Evolutionary conservation across 2,888 invertebrate species (phyloP).

Genomic region (Pterostichus madidus): DNA sequence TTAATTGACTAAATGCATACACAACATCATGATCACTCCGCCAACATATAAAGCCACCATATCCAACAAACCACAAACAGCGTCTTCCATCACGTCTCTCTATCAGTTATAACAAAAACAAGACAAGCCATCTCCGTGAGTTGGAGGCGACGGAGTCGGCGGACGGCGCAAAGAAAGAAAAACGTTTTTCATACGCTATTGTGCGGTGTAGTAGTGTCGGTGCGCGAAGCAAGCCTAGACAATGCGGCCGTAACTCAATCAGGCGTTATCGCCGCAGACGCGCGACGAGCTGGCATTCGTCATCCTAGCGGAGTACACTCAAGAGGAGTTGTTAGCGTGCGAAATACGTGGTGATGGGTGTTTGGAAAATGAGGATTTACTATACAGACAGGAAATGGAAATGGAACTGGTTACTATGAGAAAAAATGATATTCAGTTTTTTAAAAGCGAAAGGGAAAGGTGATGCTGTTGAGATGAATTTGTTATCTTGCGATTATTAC

Average conservation of each 20-base stretch:
- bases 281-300: constrained; percentile 3
- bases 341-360: too few relatives aligned
- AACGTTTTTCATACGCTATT: constrained; percentile 1
- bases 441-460: too few relatives aligned
- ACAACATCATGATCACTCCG: neutral
- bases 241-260: constrained; percentile 35
- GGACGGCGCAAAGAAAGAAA: too few relatives aligned
- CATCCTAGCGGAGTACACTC: neutral
- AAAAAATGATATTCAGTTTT: too few relatives aligned
- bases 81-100: too few relatives aligned
- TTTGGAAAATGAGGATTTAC: too few relatives aligned
- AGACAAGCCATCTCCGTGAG: constrained; percentile 4
- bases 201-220: constrained; percentile 1
- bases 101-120: too few relatives aligned
- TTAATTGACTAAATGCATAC: neutral
- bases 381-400: too few relatives aligned
- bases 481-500: too few relatives aligned
- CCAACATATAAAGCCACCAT: neutral
- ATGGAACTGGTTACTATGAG: too few relatives aligned
- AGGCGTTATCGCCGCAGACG: constrained; percentile 1
- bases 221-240: constrained; percentile 10
- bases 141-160: neutral
- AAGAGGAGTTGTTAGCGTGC: too few relatives aligned
- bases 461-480: too few relatives aligned
- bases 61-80: neutral